Base-by-base conservation (phyloP, 2,797 vertebrate species). In the Momotus momota region DNA sequence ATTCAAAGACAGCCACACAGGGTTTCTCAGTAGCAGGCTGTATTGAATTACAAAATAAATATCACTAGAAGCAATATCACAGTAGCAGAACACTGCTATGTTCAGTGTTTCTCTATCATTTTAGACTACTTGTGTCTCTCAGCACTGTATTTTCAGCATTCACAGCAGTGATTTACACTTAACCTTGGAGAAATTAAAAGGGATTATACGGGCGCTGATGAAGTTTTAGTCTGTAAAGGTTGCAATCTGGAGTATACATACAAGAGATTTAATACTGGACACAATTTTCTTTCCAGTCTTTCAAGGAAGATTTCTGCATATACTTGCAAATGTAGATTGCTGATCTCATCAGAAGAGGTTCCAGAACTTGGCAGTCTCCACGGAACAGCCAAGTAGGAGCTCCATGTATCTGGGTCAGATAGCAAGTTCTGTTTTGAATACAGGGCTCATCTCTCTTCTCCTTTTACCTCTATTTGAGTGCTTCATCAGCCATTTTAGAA, bases 11-110 rank as follows among this genome's bases (percentile, higher is more conserved):
- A 86, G 88, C 77, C 77, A 27, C 49, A n/a, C 64, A 57, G 52
- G 25, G 35, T 87, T 90, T 86, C 94, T 94, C 81, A 82, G 85
- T 77, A 92, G 93, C 60, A 40, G 48, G 57, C 69, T 70, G 79
- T 60, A 80, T 65, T 88, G 72, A 69, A 67, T 95, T 97, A 93
- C 91, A 94, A 84, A 96, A 70, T 86, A 93, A 94, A 51, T 82
- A 81, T 41, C 77, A 83, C 61, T 66, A 83, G 92, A 91, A 96
- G 89, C 85, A 80, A 2, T 84, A 91, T 73, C 83, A 90, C 79
- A 78, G 85, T 66, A 93, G 88, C 84, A 91, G 87, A 75, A 67
- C 38, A n/a, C 38, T 71, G 72, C 61, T 73, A 61, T 41, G 43
- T 69, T 91, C 81, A 43, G 7, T 72, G 52, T 77, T 85, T 86